These are phyloP conservation scores for Chelonus formosanus DNA, from an alignment of 2,888 invertebrate species.

Conservation along the genomic window DNA sequence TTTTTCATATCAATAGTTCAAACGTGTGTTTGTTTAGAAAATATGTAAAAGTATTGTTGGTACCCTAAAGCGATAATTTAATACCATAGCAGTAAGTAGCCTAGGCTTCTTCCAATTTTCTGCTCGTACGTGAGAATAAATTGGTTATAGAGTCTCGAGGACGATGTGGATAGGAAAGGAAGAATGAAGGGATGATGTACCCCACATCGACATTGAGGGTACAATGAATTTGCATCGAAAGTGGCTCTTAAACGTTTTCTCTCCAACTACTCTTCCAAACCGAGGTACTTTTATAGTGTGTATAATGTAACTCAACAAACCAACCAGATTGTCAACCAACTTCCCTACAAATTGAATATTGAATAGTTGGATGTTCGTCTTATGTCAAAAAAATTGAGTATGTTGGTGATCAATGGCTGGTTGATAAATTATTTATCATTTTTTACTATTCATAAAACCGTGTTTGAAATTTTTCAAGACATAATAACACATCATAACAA, in stretches of 20 bases:
- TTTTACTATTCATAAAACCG: no score
- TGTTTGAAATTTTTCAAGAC: no score
- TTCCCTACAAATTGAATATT: constrained; percentile 54
- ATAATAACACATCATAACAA: no score
- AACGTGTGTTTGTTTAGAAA: constrained; percentile 8
- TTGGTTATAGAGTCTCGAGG: constrained; percentile 44
- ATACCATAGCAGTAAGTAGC: constrained; percentile 37
- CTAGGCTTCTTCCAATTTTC: constrained; percentile 41
- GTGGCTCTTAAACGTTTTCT: constrained; percentile 58
- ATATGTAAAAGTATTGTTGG: not conserved
- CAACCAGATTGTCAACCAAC: constrained; percentile 52
- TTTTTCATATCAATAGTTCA: not conserved
- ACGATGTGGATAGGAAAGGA: constrained; percentile 16
- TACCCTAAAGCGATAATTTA: constrained; percentile 31
- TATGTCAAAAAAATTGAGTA: constrained; percentile 3
- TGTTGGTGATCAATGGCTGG: not conserved
- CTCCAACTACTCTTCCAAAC: constrained; percentile 27
- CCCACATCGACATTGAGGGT: constrained; percentile 36
- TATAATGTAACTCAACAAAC: constrained; percentile 30
- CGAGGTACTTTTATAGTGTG: not conserved
- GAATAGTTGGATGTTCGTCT: constrained; percentile 41
- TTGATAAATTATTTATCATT: no score
- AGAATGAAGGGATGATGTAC: constrained; percentile 25
- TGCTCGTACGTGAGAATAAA: constrained; percentile 46
- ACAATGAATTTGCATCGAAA: constrained; percentile 62